Conservation (phyloP, 2,888 invertebrate species). For the Branchipolynoe longqiensis region DNA sequence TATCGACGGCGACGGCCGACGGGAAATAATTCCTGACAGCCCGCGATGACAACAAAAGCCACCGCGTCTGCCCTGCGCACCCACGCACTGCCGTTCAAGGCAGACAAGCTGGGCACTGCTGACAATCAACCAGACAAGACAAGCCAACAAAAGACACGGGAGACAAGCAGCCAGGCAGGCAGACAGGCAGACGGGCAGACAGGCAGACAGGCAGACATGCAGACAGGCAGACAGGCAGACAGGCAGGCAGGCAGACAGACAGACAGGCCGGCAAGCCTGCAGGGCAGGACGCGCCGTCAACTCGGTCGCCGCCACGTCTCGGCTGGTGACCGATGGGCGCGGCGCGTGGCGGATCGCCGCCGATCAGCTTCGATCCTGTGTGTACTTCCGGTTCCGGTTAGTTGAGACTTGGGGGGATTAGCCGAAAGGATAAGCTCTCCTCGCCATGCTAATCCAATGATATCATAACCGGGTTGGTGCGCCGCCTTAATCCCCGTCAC, state of each 20-base stretch:
- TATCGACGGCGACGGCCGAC: slow-evolving; percentile 36
- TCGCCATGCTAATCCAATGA: slow-evolving; percentile 3
- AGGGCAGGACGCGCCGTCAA: background rate
- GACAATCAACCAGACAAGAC: too few relatives aligned
- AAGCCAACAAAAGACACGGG: background rate
- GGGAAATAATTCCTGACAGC: slow-evolving; percentile 39
- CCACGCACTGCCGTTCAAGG: too few relatives aligned
- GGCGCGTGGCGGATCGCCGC: background rate
- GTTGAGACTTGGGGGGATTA: background rate
- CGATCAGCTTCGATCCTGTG: slow-evolving; percentile 40
- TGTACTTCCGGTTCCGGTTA: slow-evolving; percentile 17
- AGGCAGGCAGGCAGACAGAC: too few relatives aligned
- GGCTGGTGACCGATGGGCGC: background rate
- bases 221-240: background rate
- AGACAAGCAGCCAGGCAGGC: background rate
- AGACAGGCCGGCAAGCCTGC: too few relatives aligned
- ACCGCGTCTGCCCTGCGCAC: background rate
- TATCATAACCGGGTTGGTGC: slow-evolving; percentile 28
- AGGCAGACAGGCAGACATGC: background rate
- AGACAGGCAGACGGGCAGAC: background rate
- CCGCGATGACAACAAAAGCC: background rate
- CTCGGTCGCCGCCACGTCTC: background rate
- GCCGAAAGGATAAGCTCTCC: background rate
- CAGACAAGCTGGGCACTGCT: too few relatives aligned
- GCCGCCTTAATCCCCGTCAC: too few relatives aligned